A percentile compares a stretch with the other conserved stretches of the same genome.
Evolutionary conservation across 2,888 invertebrate genomes (phyloP).

Genomic region (Hypolimnas misippus): DNA sequence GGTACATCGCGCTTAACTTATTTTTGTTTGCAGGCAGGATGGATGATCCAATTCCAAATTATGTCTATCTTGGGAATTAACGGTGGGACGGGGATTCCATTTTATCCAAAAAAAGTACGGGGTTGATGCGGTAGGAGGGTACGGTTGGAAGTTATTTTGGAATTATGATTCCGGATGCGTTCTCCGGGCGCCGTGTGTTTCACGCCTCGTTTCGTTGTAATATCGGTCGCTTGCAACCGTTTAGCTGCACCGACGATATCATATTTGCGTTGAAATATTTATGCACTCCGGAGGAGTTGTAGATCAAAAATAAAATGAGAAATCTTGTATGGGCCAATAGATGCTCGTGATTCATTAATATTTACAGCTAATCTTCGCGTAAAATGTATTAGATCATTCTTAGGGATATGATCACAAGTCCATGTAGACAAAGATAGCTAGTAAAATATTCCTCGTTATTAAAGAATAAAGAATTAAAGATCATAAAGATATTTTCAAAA

Average conservation of each 20-base stretch:
- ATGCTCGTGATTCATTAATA: neutral
- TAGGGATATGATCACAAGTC: no score
- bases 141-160: slow-evolving; percentile 80
- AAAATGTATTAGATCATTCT: no score
- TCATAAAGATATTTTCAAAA: no score
- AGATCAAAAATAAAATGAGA: slow-evolving; percentile 12
- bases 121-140: slow-evolving; percentile 56
- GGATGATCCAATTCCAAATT: slow-evolving; percentile 85
- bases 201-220: slow-evolving; percentile 79
- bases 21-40: slow-evolving; percentile 79
- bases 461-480: no score
- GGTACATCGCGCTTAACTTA: slow-evolving; percentile 48
- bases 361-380: slow-evolving; percentile 1
- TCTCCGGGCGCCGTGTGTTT: slow-evolving; percentile 75
- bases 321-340: slow-evolving; percentile 3
- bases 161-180: slow-evolving; percentile 84
- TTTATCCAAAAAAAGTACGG: slow-evolving; percentile 79
- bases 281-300: slow-evolving; percentile 26
- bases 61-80: slow-evolving; percentile 85
- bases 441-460: no score
- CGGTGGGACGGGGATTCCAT: slow-evolving; percentile 80
- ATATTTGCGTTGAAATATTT: slow-evolving; percentile 55
- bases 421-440: no score
- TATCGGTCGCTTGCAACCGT: slow-evolving; percentile 70
- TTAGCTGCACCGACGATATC: slow-evolving; percentile 63